Evolutionary conservation across 2,113 vertebrate genomes (phyloP).

Genomic region (Saguinus imperator): DNA sequence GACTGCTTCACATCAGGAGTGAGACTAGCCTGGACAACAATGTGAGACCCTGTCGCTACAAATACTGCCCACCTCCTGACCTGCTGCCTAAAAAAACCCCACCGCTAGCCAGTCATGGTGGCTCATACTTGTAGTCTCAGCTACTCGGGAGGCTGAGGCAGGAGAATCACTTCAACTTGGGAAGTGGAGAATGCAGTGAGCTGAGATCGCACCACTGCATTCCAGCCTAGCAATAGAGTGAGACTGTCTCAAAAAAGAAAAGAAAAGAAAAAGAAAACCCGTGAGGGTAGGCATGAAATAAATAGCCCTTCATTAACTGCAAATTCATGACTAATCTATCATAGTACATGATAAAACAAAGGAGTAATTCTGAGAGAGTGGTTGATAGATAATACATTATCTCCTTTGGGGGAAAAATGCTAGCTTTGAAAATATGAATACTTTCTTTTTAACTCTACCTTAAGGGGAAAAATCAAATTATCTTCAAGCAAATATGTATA

Average conservation of each 20-base stretch:
- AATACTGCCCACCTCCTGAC: neutral
- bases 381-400: neutral
- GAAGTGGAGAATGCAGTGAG: too few species aligned
- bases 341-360: neutral
- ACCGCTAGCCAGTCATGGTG: too few species aligned
- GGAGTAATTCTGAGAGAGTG: slow-evolving; percentile 26
- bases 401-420: neutral
- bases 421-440: slow-evolving; percentile 36
- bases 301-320: neutral
- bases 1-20: too few species aligned
- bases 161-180: too few species aligned
- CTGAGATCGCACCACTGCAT: too few species aligned
- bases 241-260: too few species aligned
- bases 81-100: neutral
- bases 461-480: slow-evolving; percentile 2
- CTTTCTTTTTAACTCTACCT: slow-evolving; percentile 1
- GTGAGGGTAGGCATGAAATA: neutral
- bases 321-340: slow-evolving; percentile 24
- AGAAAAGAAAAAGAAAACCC: neutral
- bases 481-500: neutral
- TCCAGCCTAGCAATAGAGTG: too few species aligned
- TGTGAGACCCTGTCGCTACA: too few species aligned
- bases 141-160: too few species aligned
- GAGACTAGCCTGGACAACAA: too few species aligned
- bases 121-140: too few species aligned